These are phyloP conservation scores for Chunga burmeisteri DNA, from an alignment of 2,113 vertebrate species.

Conservation along the genomic window DNA sequence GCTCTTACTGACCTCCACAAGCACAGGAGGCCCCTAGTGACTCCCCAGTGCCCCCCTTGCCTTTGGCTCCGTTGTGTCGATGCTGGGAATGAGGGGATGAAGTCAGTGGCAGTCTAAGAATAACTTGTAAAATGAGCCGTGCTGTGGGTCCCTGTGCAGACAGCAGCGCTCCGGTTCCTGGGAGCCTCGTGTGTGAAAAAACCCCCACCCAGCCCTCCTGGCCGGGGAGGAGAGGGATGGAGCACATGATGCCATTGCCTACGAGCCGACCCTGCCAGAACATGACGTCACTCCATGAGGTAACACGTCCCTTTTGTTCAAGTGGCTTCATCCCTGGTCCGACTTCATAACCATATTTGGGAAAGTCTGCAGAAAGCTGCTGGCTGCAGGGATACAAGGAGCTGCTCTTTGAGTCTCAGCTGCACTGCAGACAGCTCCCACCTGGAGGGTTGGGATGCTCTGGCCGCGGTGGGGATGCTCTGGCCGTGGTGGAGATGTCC, in stretches of 20 bases:
- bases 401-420: neutral
- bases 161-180: neutral
- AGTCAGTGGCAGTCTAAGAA: neutral
- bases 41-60: neutral
- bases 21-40: neutral
- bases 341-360: conserved; percentile 48
- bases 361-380: neutral
- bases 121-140: neutral
- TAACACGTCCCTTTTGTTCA: neutral
- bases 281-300: neutral
- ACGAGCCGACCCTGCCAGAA: neutral
- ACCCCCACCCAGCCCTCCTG: neutral
- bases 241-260: neutral
- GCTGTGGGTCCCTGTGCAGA: neutral
- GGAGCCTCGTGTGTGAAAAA: neutral
- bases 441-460: neutral
- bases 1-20: neutral
- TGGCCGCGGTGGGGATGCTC: neutral
- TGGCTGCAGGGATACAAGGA: neutral
- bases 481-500: fast-evolving
- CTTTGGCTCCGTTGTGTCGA: neutral
- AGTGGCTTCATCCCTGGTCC: neutral
- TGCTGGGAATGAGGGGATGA: neutral
- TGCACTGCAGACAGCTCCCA: conserved; percentile 1
- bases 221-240: neutral